Base-by-base conservation (phyloP, 2,888 invertebrate genomes). In the Lepetodrilus schrolli region DNA sequence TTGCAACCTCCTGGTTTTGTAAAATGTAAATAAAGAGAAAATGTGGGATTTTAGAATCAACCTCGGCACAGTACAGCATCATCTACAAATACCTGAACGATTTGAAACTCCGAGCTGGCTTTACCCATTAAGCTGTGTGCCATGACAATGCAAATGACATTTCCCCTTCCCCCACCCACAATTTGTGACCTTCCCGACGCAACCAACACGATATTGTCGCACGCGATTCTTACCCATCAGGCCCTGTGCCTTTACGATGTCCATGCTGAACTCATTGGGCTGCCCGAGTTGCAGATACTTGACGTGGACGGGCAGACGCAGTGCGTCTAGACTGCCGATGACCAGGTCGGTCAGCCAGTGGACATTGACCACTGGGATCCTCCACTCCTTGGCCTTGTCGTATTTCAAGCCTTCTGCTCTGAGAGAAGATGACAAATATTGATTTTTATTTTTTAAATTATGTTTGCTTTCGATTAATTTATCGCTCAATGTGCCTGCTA, bases 151-250 rank as follows among this genome's bases (percentile, higher is more conserved):
- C n/a, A n/a, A n/a, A n/a, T n/a, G n/a, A n/a, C n/a, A n/a, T n/a
- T n/a, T n/a, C n/a, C n/a, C n/a, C n/a, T n/a, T n/a, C n/a, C n/a
- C n/a, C n/a, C n/a, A n/a, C n/a, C n/a, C n/a, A n/a, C n/a, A n/a
- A n/a, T n/a, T n/a, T n/a, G n/a, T n/a, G n/a, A n/a, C n/a, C n/a
- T n/a, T n/a, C n/a, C n/a, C n/a, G n/a, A n/a, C n/a, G n/a, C n/a
- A n/a, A n/a, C n/a, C n/a, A n/a, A n/a, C n/a, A n/a, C n/a, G n/a
- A n/a, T n/a, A n/a, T n/a, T n/a, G n/a, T n/a, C n/a, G n/a, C n/a
- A n/a, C n/a, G n/a, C n/a, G n/a, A n/a, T n/a, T n/a, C 94, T 93
- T 92, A 97, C 97, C 95, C 95, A 98, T 95, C 47, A 98, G 92
- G 92, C 95, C 96, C 43, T 95, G 94, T 13, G 97, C 96, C 69